Conservation (phyloP, 2,113 vertebrate species). For the Misgurnus anguillicaudatus region DNA sequence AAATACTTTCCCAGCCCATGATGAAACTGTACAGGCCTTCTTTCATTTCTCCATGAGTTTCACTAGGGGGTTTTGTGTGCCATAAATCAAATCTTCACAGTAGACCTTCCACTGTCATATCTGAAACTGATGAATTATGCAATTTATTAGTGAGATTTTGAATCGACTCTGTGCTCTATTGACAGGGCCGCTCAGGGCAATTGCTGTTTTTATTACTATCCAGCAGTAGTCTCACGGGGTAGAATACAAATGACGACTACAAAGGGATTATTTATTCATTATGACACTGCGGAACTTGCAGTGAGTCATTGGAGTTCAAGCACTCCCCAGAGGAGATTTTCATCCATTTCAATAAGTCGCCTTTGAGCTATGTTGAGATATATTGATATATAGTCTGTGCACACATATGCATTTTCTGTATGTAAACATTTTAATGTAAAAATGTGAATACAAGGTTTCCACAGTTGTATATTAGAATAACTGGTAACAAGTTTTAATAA, state of each 20-base stretch:
- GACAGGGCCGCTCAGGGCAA: neutral
- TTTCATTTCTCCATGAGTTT: neutral
- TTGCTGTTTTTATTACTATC: constrained; percentile 20
- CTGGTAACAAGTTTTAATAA: no score
- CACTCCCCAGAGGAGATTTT: constrained; percentile 11
- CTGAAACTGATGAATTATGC: constrained; percentile 7
- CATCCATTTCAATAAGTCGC: neutral
- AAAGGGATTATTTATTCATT: constrained; percentile 36
- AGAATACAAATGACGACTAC: constrained; percentile 36
- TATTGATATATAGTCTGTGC: neutral
- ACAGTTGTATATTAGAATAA: no score
- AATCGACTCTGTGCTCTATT: constrained; percentile 14
- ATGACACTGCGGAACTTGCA: constrained; percentile 7
- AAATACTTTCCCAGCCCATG: no score
- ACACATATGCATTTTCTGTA: neutral
- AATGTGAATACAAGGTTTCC: no score
- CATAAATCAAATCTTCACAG: constrained; percentile 26
- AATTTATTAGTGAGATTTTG: constrained; percentile 28
- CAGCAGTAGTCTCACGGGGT: neutral
- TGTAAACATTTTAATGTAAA: no score
- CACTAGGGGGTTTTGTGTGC: neutral
- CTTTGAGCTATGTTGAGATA: neutral
- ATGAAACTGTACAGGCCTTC: neutral
- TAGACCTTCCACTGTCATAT: neutral
- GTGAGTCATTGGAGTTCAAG: constrained; percentile 11